Conservation (phyloP, 2,797 vertebrate genomes). For the Tapera naevia region DNA sequence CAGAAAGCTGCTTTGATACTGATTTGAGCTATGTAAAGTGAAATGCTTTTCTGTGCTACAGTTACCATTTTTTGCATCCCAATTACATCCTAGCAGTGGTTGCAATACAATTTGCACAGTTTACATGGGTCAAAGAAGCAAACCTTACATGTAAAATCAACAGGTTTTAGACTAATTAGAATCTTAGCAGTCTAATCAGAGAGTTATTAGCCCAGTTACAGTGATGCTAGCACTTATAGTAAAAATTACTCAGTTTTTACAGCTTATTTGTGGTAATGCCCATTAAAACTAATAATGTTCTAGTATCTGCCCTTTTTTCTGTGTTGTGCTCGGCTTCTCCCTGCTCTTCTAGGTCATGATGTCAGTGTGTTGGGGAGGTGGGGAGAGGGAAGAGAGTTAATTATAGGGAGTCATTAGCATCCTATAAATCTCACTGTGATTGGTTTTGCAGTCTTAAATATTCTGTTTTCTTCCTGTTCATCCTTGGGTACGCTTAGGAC, state of each 20-base stretch:
- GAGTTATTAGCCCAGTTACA: neutral
- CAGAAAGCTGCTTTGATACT: neutral
- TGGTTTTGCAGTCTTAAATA: neutral
- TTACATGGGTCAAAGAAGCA: neutral
- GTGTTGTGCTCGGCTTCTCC: neutral
- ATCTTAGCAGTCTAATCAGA: neutral
- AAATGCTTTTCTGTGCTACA: neutral
- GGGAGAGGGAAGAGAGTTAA: neutral
- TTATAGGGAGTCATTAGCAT: neutral
- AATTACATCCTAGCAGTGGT: neutral
- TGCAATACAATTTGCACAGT: neutral
- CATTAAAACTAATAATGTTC: neutral
- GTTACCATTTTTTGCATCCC: neutral
- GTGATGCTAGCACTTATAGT: neutral
- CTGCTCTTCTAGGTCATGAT: neutral
- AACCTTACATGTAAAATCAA: neutral
- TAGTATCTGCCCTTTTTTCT: neutral
- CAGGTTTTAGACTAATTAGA: neutral
- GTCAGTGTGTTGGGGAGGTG: neutral
- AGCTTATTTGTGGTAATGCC: neutral
- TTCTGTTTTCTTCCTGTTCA: neutral
- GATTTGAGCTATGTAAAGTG: neutral
- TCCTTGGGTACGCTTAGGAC: neutral
- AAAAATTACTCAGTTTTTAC: neutral
- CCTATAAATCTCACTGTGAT: neutral